Percentiles rank a stretch among this genome's conserved stretches.
These are phyloP conservation scores for Notolepis coatsorum DNA, from an alignment of 2,797 vertebrate genomes.

Conservation along the genomic window DNA sequence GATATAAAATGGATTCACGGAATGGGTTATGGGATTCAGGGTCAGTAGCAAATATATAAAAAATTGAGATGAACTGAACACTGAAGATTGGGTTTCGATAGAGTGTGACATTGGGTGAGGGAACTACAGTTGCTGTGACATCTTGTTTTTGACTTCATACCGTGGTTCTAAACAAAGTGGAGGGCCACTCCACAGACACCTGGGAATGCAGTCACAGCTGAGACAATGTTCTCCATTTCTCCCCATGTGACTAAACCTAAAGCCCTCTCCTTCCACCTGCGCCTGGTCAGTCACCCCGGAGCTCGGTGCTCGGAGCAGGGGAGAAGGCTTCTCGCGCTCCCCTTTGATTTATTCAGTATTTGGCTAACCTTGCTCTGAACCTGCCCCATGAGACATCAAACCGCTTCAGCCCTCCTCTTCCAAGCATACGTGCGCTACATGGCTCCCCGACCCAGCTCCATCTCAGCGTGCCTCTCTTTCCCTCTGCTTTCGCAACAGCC, in stretches of 20 bases:
- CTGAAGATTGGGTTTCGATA: too few species aligned
- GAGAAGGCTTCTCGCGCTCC: constrained; percentile 55
- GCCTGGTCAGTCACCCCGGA: constrained; percentile 74
- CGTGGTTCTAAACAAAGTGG: constrained; percentile 21
- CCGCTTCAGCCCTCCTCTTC: constrained; percentile 74
- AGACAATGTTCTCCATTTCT: constrained; percentile 48
- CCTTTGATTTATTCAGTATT: constrained; percentile 94
- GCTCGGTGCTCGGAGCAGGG: constrained; percentile 68
- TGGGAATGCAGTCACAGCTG: constrained; percentile 61
- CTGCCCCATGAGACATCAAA: constrained; percentile 85
- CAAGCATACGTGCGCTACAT: constrained; percentile 67
- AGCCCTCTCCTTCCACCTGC: constrained; percentile 84
- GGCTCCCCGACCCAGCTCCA: constrained; percentile 71
- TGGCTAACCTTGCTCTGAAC: constrained; percentile 99
- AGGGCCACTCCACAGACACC: constrained; percentile 44
- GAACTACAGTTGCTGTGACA: background rate
- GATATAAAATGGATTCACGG: background rate
- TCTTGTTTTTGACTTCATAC: background rate
- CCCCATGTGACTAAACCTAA: constrained; percentile 39
- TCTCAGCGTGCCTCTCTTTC: constrained; percentile 69
- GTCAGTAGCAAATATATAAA: constrained; percentile 5
- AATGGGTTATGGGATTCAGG: too few species aligned
- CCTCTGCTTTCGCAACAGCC: constrained; percentile 72
- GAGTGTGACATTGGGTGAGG: too few species aligned
- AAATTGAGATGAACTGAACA: background rate